phyloP scores from a whole-genome alignment of 2,113 vertebrate genomes.

The Clarias magur region DNA sequence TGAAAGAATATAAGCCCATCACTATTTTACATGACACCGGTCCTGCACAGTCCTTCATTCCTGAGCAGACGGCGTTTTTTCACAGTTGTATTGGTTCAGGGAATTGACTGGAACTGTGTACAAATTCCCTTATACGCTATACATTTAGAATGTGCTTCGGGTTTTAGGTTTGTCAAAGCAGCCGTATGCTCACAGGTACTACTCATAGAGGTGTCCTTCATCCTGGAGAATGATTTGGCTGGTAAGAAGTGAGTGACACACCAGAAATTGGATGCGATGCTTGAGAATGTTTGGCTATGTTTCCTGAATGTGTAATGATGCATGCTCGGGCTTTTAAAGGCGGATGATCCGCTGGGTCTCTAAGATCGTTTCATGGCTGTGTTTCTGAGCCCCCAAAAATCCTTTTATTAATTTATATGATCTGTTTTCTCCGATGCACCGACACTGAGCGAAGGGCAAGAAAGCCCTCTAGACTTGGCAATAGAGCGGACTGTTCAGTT shows the following conservation, averaged over 20 bases:
- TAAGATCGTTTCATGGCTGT: not conserved
- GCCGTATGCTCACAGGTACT: not conserved
- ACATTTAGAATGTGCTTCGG: not conserved
- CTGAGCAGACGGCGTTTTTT: not conserved
- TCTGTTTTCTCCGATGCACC: not conserved
- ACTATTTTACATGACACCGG: not conserved
- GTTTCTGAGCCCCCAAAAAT: not conserved
- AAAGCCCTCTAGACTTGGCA: not conserved
- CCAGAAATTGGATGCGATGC: conserved; percentile 10
- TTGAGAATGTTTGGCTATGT: not conserved
- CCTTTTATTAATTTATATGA: not conserved
- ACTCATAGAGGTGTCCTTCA: conserved; percentile 8
- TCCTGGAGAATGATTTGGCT: conserved; percentile 3
- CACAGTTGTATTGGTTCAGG: not conserved
- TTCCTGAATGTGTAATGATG: conserved; percentile 22
- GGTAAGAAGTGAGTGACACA: conserved; percentile 16
- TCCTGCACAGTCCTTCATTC: not conserved
- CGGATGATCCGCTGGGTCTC: not conserved
- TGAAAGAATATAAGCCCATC: not conserved
- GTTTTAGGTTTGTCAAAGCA: not conserved
- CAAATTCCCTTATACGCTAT: not conserved
- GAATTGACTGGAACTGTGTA: not conserved
- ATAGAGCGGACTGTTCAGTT: not conserved
- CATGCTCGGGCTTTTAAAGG: not conserved
- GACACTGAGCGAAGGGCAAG: not conserved